Percentiles rank a stretch among this genome's conserved stretches.
Evolutionary conservation across 1,140 invertebrate species (phyloP).

Genomic region (Phocides pigmalion): DNA sequence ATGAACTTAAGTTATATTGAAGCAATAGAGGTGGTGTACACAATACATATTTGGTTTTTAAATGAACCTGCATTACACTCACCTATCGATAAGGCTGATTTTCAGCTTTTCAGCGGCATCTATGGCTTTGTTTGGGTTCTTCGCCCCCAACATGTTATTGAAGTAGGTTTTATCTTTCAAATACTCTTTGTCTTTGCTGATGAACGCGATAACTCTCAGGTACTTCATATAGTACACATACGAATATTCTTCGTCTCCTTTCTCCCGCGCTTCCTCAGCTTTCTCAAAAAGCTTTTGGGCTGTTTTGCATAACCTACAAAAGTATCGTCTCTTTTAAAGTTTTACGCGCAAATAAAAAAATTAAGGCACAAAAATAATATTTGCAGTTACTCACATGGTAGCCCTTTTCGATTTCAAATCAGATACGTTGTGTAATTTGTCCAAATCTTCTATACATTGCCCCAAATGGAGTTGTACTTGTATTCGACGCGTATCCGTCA

Average conservation of each 20-base stretch:
- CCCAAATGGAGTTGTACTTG: slow-evolving; percentile 82
- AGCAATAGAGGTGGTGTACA: no score
- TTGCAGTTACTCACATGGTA: slow-evolving; percentile 74
- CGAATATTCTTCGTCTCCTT: slow-evolving; percentile 87
- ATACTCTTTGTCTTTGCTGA: slow-evolving; percentile 84
- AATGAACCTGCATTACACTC: slow-evolving; percentile 41
- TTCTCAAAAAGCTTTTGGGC: slow-evolving; percentile 85
- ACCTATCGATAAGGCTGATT: slow-evolving; percentile 85
- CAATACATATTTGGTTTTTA: no score
- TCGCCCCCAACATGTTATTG: slow-evolving; percentile 82
- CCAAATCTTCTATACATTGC: slow-evolving; percentile 82
- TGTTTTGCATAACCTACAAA: slow-evolving; percentile 81
- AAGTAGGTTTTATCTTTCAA: slow-evolving; percentile 84
- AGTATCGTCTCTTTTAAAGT: slow-evolving; percentile 9
- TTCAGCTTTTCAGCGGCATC: slow-evolving; percentile 83
- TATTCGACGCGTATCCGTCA: slow-evolving; percentile 81
- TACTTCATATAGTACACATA: slow-evolving; percentile 90
- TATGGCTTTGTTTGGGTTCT: slow-evolving; percentile 83
- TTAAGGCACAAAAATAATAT: slow-evolving; percentile 2
- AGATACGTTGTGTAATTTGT: slow-evolving; percentile 80
- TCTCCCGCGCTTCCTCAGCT: slow-evolving; percentile 82
- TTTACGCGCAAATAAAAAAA: not conserved
- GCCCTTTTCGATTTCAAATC: slow-evolving; percentile 80
- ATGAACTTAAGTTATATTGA: no score
- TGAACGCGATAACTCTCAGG: slow-evolving; percentile 84